A percentile compares a stretch with the other conserved stretches of the same genome.
Evolutionary conservation across 2,888 invertebrate species (phyloP).

Genomic region (Blera fallax): DNA sequence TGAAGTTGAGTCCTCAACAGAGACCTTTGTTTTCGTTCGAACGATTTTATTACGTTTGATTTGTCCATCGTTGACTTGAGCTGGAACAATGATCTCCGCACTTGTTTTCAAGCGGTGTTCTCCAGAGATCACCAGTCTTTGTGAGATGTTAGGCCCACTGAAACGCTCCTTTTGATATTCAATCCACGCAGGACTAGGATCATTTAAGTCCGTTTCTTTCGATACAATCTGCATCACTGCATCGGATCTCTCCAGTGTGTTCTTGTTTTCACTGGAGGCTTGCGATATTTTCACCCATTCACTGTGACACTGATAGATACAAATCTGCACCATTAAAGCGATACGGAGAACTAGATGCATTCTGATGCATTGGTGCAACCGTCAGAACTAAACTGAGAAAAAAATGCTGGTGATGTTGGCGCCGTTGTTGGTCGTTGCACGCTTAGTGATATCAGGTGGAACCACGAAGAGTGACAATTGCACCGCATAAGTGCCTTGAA

Average conservation of each 20-base stretch:
- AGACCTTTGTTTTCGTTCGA: constrained; percentile 74
- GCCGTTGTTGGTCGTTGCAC: constrained; percentile 23
- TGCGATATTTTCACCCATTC: constrained; percentile 66
- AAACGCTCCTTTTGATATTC: constrained; percentile 80
- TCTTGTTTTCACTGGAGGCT: constrained; percentile 1
- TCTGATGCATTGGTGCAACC: constrained; percentile 17
- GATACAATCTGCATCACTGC: background rate
- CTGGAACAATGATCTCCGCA: constrained; percentile 74
- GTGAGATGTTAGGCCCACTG: constrained; percentile 65
- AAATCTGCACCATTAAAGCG: constrained; percentile 20
- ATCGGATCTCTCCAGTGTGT: background rate
- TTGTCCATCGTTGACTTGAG: constrained; percentile 37
- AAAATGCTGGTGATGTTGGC: background rate
- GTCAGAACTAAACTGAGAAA: constrained; percentile 50
- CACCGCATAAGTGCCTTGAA: constrained; percentile 53
- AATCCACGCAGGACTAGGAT: constrained; percentile 79
- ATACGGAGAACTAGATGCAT: constrained; percentile 39
- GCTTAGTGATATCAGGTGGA: constrained; percentile 26
- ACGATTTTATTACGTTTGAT: constrained; percentile 72
- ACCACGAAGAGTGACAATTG: constrained; percentile 58
- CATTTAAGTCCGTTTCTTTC: background rate
- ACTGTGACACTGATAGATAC: constrained; percentile 14
- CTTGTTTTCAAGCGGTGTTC: constrained; percentile 75
- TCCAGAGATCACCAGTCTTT: constrained; percentile 73
- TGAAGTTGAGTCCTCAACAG: constrained; percentile 42